A percentile compares a stretch with the other conserved stretches of the same genome.
Evolutionary conservation across 2,113 vertebrate species (phyloP).

Genomic region (Stegastes partitus): DNA sequence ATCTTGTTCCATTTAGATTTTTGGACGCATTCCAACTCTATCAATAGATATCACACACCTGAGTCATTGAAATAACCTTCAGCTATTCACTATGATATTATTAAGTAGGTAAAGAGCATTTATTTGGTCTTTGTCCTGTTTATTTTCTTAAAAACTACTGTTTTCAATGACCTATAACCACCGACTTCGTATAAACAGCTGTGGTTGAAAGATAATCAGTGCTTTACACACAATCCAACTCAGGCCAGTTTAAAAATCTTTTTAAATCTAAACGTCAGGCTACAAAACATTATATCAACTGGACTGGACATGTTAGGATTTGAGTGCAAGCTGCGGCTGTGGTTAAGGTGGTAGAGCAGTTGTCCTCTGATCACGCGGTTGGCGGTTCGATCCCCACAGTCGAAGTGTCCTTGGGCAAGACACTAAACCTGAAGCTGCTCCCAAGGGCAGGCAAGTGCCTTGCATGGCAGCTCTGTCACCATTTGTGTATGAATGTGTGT

Average conservation of each 20-base stretch:
- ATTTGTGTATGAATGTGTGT: no score
- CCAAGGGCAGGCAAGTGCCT: no score
- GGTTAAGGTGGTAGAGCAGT: no score
- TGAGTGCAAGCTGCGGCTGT: neutral
- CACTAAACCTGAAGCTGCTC: no score
- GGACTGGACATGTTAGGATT: neutral
- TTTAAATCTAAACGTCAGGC: conserved; percentile 1
- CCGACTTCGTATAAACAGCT: conserved; percentile 24
- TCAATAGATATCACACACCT: conserved; percentile 11
- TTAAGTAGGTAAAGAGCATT: neutral
- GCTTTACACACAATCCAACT: conserved; percentile 15
- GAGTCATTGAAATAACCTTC: conserved; percentile 53
- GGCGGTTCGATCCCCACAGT: no score
- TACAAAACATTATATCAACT: neutral
- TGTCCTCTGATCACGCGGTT: no score
- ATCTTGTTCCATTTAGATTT: conserved; percentile 7
- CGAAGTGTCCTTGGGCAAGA: no score
- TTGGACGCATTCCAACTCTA: conserved; percentile 15
- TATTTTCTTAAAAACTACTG: no score
- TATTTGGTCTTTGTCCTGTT: neutral
- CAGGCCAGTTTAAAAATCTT: neutral
- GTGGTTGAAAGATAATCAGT: conserved; percentile 45
- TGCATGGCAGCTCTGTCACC: no score
- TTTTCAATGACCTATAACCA: neutral
- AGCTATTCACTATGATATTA: neutral